Conservation (phyloP, 2,797 vertebrate genomes). For the Argya squamiceps region DNA sequence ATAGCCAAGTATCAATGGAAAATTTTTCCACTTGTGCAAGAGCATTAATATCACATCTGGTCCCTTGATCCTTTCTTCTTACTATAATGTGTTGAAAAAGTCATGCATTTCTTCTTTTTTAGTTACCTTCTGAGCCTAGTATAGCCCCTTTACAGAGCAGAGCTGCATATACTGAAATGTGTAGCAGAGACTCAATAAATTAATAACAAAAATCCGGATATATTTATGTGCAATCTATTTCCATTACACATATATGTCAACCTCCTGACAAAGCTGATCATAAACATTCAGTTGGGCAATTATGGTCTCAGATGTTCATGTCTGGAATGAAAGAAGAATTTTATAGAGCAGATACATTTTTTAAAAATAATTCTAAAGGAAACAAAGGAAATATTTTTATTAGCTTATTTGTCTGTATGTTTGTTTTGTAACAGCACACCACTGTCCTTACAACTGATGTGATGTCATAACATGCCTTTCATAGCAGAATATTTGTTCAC, state of each 20-base stretch:
- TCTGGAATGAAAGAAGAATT: neutral
- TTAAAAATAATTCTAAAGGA: neutral
- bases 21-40: neutral
- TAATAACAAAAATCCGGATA: neutral
- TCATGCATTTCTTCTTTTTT: neutral
- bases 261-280: neutral
- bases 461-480: neutral
- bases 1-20: neutral
- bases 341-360: neutral
- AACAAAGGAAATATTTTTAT: neutral
- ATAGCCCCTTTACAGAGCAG: neutral
- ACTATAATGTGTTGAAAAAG: neutral
- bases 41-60: neutral
- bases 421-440: fast-evolving
- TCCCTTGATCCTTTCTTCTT: neutral
- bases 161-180: neutral
- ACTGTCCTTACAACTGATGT: neutral
- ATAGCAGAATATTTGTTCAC: neutral
- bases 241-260: neutral
- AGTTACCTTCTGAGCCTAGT: neutral
- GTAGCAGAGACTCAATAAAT: neutral
- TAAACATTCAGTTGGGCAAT: neutral
- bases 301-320: neutral
- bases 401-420: too few relatives aligned
- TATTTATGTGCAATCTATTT: neutral